Evolutionary conservation across 2,113 vertebrate species (phyloP).

Genomic region (Phyllostomus discolor): DNA sequence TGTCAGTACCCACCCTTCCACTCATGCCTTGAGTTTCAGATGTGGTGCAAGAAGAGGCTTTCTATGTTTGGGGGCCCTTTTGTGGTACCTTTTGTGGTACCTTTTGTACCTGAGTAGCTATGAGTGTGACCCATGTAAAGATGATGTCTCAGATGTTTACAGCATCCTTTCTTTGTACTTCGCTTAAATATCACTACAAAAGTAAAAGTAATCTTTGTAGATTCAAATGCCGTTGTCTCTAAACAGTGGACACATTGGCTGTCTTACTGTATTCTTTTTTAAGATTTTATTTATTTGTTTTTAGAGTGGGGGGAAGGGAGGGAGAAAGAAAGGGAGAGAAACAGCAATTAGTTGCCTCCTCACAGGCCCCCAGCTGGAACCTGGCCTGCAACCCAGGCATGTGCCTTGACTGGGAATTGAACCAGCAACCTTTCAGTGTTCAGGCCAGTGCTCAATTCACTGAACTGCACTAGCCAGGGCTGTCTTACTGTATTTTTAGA

Average conservation of each 20-base stretch:
- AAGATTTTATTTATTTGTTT: too few species aligned
- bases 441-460: too few species aligned
- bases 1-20: neutral
- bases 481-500: neutral
- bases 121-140: neutral
- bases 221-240: neutral
- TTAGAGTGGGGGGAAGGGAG: too few species aligned
- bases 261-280: neutral
- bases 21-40: neutral
- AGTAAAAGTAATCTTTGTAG: conserved; percentile 22
- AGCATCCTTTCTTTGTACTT: neutral
- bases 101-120: neutral
- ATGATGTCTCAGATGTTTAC: neutral
- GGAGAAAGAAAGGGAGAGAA: too few species aligned
- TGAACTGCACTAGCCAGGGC: too few species aligned
- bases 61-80: neutral
- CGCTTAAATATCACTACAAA: neutral
- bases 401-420: too few species aligned
- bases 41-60: neutral
- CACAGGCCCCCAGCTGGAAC: too few species aligned
- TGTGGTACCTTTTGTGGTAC: neutral
- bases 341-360: too few species aligned
- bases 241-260: neutral
- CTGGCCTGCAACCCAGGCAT: too few species aligned
- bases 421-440: too few species aligned